Conservation (phyloP, 2,113 vertebrate species). For the Harpagus bidentatus region DNA sequence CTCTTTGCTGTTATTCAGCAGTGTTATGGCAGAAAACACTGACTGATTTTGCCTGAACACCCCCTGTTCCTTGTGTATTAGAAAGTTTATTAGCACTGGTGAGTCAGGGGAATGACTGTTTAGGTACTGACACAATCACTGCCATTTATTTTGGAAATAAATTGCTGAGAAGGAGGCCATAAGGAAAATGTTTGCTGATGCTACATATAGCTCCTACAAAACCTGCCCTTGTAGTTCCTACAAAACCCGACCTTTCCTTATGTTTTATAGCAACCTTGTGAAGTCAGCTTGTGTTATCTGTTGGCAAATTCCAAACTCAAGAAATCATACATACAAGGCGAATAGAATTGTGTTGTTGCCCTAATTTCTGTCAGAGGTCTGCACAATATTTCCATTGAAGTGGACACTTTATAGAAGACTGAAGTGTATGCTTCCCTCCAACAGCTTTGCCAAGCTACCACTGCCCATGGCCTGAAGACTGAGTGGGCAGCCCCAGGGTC, state of each 20-base stretch:
- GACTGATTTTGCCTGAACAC: not conserved
- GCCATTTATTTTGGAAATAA: slow-evolving; percentile 7
- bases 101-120: not conserved
- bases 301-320: not conserved
- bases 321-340: not conserved
- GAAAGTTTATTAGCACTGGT: not conserved
- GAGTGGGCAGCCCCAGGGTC: not conserved
- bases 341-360: not conserved
- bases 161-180: not conserved
- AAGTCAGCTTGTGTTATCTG: not conserved
- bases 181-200: not conserved
- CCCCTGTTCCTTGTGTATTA: not conserved
- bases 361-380: not conserved
- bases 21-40: not conserved
- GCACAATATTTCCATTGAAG: not conserved
- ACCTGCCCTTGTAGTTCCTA: not conserved
- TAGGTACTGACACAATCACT: not conserved
- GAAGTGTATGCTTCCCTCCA: not conserved
- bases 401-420: not conserved
- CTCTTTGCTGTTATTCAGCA: not conserved
- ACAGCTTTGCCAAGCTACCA: not conserved
- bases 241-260: not conserved
- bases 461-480: not conserved
- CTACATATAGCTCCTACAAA: not conserved
- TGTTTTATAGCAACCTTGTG: not conserved